These are phyloP conservation scores for Oncorhynchus mykiss DNA, from an alignment of 2,113 vertebrate species.

Conservation along the genomic window DNA sequence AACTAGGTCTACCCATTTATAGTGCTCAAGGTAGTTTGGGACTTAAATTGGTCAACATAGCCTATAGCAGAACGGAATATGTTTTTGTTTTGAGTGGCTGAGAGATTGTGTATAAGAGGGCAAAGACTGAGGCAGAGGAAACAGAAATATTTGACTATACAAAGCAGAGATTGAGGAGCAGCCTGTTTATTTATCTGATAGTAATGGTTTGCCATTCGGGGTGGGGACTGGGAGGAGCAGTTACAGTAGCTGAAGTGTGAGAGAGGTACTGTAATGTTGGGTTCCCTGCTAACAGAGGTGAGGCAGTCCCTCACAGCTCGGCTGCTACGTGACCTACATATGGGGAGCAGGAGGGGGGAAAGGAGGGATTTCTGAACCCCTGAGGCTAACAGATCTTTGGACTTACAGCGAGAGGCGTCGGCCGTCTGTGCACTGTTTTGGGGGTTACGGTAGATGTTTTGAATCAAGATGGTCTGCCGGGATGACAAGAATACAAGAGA, in stretches of 20 bases:
- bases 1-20: not conserved
- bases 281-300: slow-evolving; percentile 23
- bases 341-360: slow-evolving; percentile 15
- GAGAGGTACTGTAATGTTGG: slow-evolving; percentile 7
- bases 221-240: not conserved
- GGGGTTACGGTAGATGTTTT: slow-evolving; percentile 98
- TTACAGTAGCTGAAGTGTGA: not conserved
- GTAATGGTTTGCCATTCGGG: not conserved
- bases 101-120: not conserved
- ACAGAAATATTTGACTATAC: too few species aligned
- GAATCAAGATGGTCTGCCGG: slow-evolving; percentile 97
- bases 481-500: slow-evolving; percentile 63
- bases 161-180: too few species aligned
- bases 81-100: not conserved
- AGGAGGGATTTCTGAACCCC: slow-evolving; percentile 80
- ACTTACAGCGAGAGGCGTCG: slow-evolving; percentile 97
- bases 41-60: not conserved
- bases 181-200: not conserved
- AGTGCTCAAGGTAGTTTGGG: too few species aligned
- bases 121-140: not conserved
- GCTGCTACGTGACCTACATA: slow-evolving; percentile 67
- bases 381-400: slow-evolving; percentile 71
- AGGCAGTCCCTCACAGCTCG: slow-evolving; percentile 67
- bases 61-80: not conserved
- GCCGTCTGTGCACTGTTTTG: slow-evolving; percentile 99